Evolutionary conservation across 2,888 invertebrate genomes (phyloP).

Genomic region (Neoitamus cyanurus): DNA sequence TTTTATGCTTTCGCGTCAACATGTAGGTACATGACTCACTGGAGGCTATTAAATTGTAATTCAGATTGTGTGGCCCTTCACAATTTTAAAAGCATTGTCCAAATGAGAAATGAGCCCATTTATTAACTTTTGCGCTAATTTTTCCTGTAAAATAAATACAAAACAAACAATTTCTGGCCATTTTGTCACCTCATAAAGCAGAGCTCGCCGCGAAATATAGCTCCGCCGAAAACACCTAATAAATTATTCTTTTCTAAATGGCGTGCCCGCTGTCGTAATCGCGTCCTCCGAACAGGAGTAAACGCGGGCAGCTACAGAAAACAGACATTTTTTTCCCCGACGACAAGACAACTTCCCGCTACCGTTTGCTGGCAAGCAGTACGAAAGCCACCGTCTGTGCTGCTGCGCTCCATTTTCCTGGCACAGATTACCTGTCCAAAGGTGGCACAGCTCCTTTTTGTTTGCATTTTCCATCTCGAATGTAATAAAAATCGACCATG

Average conservation of each 20-base stretch:
- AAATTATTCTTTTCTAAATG: not conserved
- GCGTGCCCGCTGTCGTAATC: not conserved
- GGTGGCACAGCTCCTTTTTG: conserved; percentile 1
- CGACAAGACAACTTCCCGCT: not conserved
- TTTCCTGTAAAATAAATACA: not conserved
- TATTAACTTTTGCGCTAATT: not conserved
- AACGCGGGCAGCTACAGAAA: not conserved
- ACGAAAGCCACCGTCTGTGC: not conserved
- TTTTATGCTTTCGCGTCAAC: not conserved
- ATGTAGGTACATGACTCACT: not conserved
- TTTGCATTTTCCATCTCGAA: not conserved
- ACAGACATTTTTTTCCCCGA: not conserved
- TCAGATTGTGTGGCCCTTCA: not conserved
- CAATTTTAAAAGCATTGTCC: not conserved
- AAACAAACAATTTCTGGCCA: not conserved
- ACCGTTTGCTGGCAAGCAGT: not conserved
- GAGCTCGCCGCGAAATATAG: not conserved
- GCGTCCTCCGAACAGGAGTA: not conserved
- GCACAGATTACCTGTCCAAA: conserved; percentile 8
- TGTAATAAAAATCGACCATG: conserved; percentile 4
- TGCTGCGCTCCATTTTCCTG: not conserved
- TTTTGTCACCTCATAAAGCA: not conserved
- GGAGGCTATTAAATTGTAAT: not conserved
- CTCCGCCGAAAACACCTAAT: not conserved
- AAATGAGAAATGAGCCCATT: not conserved